These are phyloP conservation scores for Setipinna tenuifilis DNA, from an alignment of 2,797 vertebrate species.

Conservation along the genomic window DNA sequence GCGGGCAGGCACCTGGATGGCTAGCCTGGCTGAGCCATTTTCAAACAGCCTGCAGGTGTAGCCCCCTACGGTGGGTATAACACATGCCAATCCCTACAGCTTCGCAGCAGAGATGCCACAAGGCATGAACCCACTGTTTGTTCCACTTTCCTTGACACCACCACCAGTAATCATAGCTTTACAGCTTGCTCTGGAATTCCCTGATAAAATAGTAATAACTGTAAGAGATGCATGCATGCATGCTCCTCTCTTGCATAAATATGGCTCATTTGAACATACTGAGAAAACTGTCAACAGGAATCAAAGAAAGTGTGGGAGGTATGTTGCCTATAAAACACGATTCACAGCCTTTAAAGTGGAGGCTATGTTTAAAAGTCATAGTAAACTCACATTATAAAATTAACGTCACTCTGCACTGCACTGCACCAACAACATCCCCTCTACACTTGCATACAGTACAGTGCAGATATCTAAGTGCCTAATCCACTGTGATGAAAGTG, in stretches of 20 bases:
- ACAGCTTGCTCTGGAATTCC: not conserved
- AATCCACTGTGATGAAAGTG: not conserved
- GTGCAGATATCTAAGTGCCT: not conserved
- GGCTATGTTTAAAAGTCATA: too few relatives aligned
- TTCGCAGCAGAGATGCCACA: not conserved
- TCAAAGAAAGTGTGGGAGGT: not conserved
- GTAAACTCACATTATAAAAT: too few relatives aligned
- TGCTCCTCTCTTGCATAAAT: not conserved
- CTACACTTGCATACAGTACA: not conserved
- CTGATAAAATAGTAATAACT: not conserved
- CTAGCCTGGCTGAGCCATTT: not conserved
- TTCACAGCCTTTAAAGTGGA: too few relatives aligned
- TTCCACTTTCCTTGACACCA: not conserved
- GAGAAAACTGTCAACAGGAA: not conserved
- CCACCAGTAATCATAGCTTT: not conserved
- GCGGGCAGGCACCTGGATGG: constrained; percentile 11
- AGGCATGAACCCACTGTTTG: not conserved
- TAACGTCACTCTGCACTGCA: too few relatives aligned
- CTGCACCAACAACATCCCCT: not conserved
- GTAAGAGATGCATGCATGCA: not conserved
- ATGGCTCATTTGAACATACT: not conserved
- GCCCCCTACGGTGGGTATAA: not conserved
- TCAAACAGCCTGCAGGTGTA: constrained; percentile 16
- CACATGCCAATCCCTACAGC: not conserved
- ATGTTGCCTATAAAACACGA: not conserved